Base-by-base conservation (phyloP, 2,888 invertebrate genomes). In the Marasmarcha lunaedactyla region DNA sequence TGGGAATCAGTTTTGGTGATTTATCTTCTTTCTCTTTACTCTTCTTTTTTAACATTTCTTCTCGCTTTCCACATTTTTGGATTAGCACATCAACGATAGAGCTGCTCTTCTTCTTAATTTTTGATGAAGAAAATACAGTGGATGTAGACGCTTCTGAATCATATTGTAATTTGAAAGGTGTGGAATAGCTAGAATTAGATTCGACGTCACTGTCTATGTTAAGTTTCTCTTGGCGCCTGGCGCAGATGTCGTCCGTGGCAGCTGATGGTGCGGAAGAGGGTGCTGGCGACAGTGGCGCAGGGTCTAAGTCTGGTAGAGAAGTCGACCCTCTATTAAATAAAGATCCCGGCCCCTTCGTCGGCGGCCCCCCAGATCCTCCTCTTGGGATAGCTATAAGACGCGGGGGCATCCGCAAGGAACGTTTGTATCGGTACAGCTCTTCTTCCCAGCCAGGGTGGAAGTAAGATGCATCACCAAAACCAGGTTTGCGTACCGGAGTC, bases 361-460 rank as follows among this genome's bases (percentile, higher is more conserved):
- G 77, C 9, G 78, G 76, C 35, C 89, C 87, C 15, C 89, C 89
- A 1, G 91, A 73, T 14, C 74, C 59, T 6, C 79, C 90, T 48
- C 90, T 87, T 25, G 91, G 90, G 41, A 94, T 90, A 30, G 90
- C 91, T 49, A 94, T 94, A 38, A 94, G 79, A 51, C 90, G 88
- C 26, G 90, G 86, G 1, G 94, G 94, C 87, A 94, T 92, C 51
- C 94, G 87, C 12, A 94, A 71, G 1, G 93, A 91, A 50, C 91
- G 86, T 63, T 94, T 94, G 58, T 90, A 94, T 52, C 88, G 89
- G 56, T 91, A 93, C 12, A 94, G 86, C 57, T 93, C 93, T 59
- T 93, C 90, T 70, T 92, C 92, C 92, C 92, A 93, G 0, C 92
- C 91, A 0, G 92, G 91, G 50, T 88, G 86, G 55, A 91, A 91